Evolutionary conservation across 2,888 invertebrate genomes (phyloP).

Genomic region (Drosophila helvetica): DNA sequence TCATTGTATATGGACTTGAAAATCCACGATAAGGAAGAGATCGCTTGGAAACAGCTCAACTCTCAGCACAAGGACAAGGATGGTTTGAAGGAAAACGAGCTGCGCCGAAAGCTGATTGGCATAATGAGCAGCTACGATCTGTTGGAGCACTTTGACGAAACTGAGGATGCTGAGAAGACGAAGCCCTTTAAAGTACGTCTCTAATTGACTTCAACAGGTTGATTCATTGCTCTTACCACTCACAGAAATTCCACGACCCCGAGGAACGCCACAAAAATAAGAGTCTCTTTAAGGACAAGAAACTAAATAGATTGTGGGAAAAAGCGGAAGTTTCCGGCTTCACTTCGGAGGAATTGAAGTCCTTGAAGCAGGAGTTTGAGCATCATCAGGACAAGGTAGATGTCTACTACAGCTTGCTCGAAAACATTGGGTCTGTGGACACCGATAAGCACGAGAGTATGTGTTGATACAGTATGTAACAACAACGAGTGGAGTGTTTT

Average conservation of each 20-base stretch:
- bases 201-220: constrained; percentile 14
- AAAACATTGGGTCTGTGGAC: constrained; percentile 86
- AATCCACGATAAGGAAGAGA: constrained; percentile 96
- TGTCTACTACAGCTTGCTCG: constrained; percentile 92
- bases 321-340: constrained; percentile 96
- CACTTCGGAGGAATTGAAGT: constrained; percentile 91
- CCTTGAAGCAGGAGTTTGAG: constrained; percentile 93
- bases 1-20: constrained; percentile 94
- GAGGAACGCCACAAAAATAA: constrained; percentile 88
- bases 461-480: constrained; percentile 49
- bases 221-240: constrained; percentile 36
- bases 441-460: constrained; percentile 88
- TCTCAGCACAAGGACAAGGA: constrained; percentile 94
- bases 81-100: constrained; percentile 91
- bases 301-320: constrained; percentile 94
- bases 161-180: constrained; percentile 85
- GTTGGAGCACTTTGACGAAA: constrained; percentile 91
- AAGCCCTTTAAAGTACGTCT: constrained; percentile 79
- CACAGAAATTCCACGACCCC: constrained; percentile 81
- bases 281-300: constrained; percentile 94
- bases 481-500: background rate
- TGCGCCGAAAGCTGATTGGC: constrained; percentile 91
- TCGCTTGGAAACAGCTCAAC: constrained; percentile 91
- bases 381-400: constrained; percentile 97
- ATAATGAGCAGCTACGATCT: constrained; percentile 93